A percentile compares a stretch with the other conserved stretches of the same genome.
phyloP scores from a whole-genome alignment of 2,113 vertebrate species.

The Philantomba maxwellii region DNA sequence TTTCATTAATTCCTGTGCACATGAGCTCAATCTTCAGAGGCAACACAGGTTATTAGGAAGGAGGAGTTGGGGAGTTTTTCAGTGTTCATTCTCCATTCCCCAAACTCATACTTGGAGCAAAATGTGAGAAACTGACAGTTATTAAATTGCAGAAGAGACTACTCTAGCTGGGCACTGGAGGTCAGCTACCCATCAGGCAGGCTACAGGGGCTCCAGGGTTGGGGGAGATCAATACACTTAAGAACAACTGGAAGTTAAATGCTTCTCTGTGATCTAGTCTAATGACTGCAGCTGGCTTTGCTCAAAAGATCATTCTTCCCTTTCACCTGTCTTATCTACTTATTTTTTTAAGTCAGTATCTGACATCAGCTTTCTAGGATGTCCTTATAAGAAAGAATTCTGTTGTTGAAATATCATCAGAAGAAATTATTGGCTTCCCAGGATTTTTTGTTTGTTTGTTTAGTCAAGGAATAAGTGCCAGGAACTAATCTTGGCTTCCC shows the following conservation, averaged over 20 bases:
- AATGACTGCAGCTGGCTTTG: slow-evolving; percentile 30
- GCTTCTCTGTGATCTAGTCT: slow-evolving; percentile 39
- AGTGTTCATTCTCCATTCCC: neutral
- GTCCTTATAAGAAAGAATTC: neutral
- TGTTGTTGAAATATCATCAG: neutral
- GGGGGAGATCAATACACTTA: slow-evolving; percentile 27
- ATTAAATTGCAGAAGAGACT: slow-evolving; percentile 8
- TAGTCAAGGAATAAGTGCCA: neutral
- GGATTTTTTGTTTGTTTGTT: no score
- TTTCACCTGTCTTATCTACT: slow-evolving; percentile 36
- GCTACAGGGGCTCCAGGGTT: neutral
- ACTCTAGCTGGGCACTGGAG: neutral
- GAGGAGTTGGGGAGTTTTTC: neutral
- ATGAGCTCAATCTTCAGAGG: neutral
- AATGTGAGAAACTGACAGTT: slow-evolving; percentile 10
- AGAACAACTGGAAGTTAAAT: slow-evolving; percentile 56
- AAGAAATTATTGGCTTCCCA: neutral
- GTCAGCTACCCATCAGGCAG: slow-evolving; percentile 23
- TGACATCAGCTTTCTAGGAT: slow-evolving; percentile 1
- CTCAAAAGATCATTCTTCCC: slow-evolving; percentile 47
- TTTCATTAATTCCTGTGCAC: neutral
- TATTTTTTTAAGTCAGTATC: neutral
- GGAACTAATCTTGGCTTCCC: neutral
- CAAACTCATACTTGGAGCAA: neutral
- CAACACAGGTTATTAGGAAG: neutral